Conservation (phyloP, 2,797 vertebrate species). For the Mycteria americana region DNA sequence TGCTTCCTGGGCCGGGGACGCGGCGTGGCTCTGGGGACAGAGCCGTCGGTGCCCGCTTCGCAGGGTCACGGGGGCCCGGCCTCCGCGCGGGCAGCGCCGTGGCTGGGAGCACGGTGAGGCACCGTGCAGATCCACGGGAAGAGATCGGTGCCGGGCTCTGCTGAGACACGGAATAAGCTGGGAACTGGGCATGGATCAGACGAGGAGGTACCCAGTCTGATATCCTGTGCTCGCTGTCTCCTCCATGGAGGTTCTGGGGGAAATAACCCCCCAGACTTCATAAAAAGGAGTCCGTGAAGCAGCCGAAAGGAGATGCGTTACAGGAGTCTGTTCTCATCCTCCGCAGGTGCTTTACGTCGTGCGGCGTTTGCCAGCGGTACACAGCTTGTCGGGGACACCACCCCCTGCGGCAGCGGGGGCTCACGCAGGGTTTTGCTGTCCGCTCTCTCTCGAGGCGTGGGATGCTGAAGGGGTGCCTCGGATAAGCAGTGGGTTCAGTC, state of each 20-base stretch:
- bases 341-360: accelerated
- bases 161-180: accelerated
- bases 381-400: accelerated
- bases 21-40: background rate
- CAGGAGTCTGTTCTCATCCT: no score
- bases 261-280: accelerated
- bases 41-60: accelerated
- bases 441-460: accelerated
- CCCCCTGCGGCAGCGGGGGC: accelerated
- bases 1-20: no score
- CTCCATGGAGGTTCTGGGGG: accelerated
- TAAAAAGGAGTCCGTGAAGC: background rate
- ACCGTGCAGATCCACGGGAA: accelerated
- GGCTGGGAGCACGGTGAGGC: background rate
- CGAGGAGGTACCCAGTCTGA: accelerated
- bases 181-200: accelerated
- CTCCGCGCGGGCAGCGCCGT: no score
- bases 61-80: background rate
- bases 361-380: background rate
- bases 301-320: accelerated
- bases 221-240: accelerated
- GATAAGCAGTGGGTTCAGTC: accelerated
- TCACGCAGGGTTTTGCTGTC: accelerated
- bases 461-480: accelerated
- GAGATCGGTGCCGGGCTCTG: no score